phyloP scores from a whole-genome alignment of 2,113 vertebrate species.

The Gobiocypris rarus region DNA sequence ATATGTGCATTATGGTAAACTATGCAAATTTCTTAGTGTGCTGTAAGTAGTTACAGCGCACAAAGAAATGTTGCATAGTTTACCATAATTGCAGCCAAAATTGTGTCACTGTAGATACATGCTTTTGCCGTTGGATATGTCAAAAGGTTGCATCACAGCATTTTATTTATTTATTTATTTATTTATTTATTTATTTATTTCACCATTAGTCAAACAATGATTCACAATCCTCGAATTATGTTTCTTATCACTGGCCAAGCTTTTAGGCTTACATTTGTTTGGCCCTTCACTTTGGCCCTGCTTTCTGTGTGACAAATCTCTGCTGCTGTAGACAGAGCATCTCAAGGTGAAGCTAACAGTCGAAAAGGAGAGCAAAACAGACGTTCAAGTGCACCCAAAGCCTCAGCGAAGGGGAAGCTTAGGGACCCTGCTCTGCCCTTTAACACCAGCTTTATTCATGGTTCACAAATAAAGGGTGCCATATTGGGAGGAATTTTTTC shows the following conservation, averaged over 20 bases:
- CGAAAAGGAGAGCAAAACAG: not conserved
- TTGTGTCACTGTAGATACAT: not conserved
- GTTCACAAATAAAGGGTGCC: slow-evolving; percentile 16
- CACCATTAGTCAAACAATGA: not conserved
- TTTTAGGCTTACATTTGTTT: slow-evolving; percentile 19
- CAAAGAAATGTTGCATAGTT: slow-evolving; percentile 41
- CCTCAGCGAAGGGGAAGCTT: slow-evolving; percentile 18
- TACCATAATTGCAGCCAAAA: not conserved
- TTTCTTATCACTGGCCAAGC: slow-evolving; percentile 15
- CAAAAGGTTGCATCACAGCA: not conserved
- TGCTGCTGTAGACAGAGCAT: slow-evolving; percentile 30
- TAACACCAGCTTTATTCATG: slow-evolving; percentile 32
- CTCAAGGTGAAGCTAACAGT: slow-evolving; percentile 47
- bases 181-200: too few relatives aligned
- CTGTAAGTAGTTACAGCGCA: not conserved
- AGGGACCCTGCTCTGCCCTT: slow-evolving; percentile 8
- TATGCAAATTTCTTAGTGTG: too few relatives aligned
- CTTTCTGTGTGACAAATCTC: slow-evolving; percentile 30
- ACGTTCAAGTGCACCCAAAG: slow-evolving; percentile 25
- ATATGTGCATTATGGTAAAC: not conserved
- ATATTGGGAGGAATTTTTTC: not conserved
- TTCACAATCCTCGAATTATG: slow-evolving; percentile 13
- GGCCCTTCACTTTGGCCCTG: slow-evolving; percentile 16
- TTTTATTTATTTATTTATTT: not conserved
- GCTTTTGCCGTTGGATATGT: not conserved